These are phyloP conservation scores for Lagocephalus sceleratus DNA, from an alignment of 2,797 vertebrate genomes.

Conservation along the genomic window DNA sequence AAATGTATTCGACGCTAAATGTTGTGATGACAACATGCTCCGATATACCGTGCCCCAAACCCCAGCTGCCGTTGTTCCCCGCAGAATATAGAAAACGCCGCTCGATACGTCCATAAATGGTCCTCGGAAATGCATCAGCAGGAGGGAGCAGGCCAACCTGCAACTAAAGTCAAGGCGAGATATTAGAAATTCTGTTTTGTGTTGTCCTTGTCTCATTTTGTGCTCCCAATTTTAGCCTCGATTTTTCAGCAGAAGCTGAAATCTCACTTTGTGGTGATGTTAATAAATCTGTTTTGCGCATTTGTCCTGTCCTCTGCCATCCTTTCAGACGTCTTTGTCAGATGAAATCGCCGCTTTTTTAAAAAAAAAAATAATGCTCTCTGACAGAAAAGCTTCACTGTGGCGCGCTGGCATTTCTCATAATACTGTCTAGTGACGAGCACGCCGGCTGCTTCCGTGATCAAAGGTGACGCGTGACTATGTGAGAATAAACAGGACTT, in stretches of 20 bases:
- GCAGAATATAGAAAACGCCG: not conserved
- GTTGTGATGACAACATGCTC: slow-evolving; percentile 13
- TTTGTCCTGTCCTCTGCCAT: slow-evolving; percentile 5
- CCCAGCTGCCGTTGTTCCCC: not conserved
- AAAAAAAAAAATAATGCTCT: not conserved
- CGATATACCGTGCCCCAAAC: not conserved
- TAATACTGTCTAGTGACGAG: not conserved
- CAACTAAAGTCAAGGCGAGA: not conserved
- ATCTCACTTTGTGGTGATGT: slow-evolving; percentile 5
- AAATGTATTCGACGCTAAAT: slow-evolving; percentile 29
- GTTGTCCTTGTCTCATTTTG: slow-evolving; percentile 35
- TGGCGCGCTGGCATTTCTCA: not conserved
- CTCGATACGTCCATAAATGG: not conserved
- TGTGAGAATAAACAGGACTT: slow-evolving; percentile 9
- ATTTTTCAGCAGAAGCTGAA: slow-evolving; percentile 1
- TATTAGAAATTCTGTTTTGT: slow-evolving; percentile 5
- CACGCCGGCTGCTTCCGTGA: slow-evolving; percentile 12
- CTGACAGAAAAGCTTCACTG: not conserved
- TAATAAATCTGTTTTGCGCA: not conserved
- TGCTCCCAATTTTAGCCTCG: slow-evolving; percentile 27
- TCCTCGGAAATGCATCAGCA: slow-evolving; percentile 11
- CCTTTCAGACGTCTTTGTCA: slow-evolving; percentile 12
- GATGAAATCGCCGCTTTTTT: slow-evolving; percentile 11
- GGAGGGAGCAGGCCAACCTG: slow-evolving; percentile 11
- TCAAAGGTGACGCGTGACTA: slow-evolving; percentile 10